These are phyloP conservation scores for Pteropus rufus DNA, from an alignment of 2,797 vertebrate species.

Conservation along the genomic window DNA sequence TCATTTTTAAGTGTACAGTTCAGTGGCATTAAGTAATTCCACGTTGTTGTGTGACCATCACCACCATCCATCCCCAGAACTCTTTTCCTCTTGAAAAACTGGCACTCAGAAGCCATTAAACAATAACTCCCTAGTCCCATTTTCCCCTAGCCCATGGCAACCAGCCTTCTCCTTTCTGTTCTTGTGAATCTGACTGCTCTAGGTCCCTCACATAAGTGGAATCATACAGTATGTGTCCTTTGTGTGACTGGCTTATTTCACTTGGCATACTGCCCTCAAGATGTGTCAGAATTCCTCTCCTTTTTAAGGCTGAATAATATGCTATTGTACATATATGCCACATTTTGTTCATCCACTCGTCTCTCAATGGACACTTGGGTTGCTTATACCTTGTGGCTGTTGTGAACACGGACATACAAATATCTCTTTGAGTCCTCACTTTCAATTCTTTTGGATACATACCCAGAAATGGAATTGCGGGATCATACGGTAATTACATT, in stretches of 20 bases:
- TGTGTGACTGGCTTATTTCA: background rate
- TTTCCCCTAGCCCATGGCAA: background rate
- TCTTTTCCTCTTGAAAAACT: background rate
- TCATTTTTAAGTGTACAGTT: background rate
- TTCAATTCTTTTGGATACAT: background rate
- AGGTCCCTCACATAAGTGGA: background rate
- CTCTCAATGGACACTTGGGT: background rate
- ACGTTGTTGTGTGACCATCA: rapidly evolving
- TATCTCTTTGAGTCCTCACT: background rate
- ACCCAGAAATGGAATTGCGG: background rate
- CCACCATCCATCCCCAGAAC: background rate
- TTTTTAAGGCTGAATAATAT: background rate
- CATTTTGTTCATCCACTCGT: background rate
- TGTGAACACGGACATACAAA: background rate
- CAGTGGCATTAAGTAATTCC: background rate
- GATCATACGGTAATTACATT: background rate
- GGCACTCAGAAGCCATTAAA: background rate
- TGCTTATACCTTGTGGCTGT: background rate
- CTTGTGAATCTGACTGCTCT: background rate
- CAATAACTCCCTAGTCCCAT: background rate
- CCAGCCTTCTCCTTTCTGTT: background rate
- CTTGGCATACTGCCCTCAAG: background rate
- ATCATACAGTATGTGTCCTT: background rate
- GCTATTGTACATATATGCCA: background rate
- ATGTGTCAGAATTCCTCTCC: background rate